Conservation (phyloP, 2,113 vertebrate genomes). For the Protobothrops flavoviridis region DNA sequence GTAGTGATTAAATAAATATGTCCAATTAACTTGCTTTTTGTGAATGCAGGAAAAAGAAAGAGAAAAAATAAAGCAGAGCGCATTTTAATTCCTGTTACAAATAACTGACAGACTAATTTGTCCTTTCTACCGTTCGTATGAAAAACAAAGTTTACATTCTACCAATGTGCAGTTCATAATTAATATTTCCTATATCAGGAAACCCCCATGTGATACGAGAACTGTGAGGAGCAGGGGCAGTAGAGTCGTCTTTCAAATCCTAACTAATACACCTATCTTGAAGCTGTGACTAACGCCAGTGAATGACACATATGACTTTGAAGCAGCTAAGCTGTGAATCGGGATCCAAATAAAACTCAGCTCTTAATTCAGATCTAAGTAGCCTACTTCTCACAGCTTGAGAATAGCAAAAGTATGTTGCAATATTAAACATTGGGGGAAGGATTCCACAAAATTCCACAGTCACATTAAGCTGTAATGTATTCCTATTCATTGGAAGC, state of each 20-base stretch:
- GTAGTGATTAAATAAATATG: neutral
- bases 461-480: neutral
- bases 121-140: neutral
- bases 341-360: slow-evolving; percentile 6
- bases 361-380: slow-evolving; percentile 3
- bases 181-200: neutral
- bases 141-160: neutral
- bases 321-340: neutral
- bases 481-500: neutral
- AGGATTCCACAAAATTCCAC: neutral
- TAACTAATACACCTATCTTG: slow-evolving; percentile 29
- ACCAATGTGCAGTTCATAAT: neutral
- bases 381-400: neutral
- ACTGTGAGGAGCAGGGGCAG: neutral
- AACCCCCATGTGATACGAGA: neutral
- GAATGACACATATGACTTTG: neutral
- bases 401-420: neutral
- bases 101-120: neutral
- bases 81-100: neutral
- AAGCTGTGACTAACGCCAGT: slow-evolving; percentile 13
- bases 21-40: neutral
- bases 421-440: neutral
- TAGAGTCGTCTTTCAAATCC: slow-evolving; percentile 2
- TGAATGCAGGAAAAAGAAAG: neutral
- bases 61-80: neutral